Base-by-base conservation (phyloP, 2,888 invertebrate genomes). In the Cactoblastis cactorum region DNA sequence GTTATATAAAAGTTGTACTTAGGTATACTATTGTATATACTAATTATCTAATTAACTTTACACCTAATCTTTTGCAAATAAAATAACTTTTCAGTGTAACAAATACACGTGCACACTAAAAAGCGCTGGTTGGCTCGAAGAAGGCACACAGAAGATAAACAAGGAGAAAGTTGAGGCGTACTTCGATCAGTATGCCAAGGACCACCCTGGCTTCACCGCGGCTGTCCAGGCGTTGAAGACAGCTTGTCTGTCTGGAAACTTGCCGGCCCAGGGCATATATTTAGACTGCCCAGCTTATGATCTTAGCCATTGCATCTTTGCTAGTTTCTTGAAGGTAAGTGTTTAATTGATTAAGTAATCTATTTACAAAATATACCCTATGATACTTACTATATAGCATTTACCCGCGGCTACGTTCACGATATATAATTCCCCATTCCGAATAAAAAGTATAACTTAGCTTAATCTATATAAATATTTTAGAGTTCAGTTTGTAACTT, bases 251-350 rank as follows among this genome's bases (percentile, higher is more conserved):
- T 61, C 59, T 8, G 17, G 41, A 0, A 69, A 70, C 0, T 45
- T 86, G 39, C 73, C 64, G 0, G 46, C 80, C 0, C 83, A 81
- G 45, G 82, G 86, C 0, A 41, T 62, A 1, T 51, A 57, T n/a
- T 41, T 75, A 1, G 67, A 77, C 57, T 86, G 86, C 28, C 80
- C 84, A 0, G 72, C 80, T 0, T 84, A 71, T 55, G 86, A 86
- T 38, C 56, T 79, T 28, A 57, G 74, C 49, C 67, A 72, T 22
- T 86, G 86, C 55, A 51, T 63, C 0, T 49, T 74, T 1, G 55
- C 65, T 0, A 69, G 63, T 15, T 82, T 83, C 41, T 61, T 82
- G 19, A 77, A 61, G 75, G 86, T 86, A 55, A 56, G 59, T 53
- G 19, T 46, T 45, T 15, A 28, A 34, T 12, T 34, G 24, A 9